These are phyloP conservation scores for Tipula unca DNA, from an alignment of 2,888 invertebrate species.

Conservation along the genomic window DNA sequence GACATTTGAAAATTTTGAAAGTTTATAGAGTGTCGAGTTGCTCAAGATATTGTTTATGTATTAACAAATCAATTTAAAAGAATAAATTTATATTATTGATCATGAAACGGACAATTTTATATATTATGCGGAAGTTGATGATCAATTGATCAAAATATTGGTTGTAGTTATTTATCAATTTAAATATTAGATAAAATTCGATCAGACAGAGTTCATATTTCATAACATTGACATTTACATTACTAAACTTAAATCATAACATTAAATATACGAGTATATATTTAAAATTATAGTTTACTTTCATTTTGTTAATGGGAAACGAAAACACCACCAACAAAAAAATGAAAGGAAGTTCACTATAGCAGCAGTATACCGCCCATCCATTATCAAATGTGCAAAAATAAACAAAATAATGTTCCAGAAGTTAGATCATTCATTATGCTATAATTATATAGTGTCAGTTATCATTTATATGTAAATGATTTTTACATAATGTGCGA, in stretches of 20 bases:
- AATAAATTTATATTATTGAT: neutral
- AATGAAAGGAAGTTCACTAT: neutral
- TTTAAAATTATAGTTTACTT: neutral
- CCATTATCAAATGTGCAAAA: neutral
- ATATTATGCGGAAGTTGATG: constrained; percentile 9
- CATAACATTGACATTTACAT: neutral
- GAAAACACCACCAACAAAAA: neutral
- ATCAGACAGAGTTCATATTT: neutral
- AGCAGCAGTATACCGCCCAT: neutral
- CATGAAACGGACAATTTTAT: neutral
- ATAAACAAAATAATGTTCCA: neutral
- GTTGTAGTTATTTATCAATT: neutral
- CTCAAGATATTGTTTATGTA: neutral
- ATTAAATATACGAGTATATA: neutral
- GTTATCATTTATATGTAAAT: neutral
- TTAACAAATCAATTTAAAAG: neutral
- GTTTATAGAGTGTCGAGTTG: neutral
- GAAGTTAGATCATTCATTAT: neutral
- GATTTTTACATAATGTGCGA: neutral
- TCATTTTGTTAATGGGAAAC: neutral
- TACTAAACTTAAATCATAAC: neutral
- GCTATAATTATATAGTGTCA: neutral
- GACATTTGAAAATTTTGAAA: neutral
- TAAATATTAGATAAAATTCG: neutral
- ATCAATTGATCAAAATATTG: neutral